A percentile compares a stretch with the other conserved stretches of the same genome.
These are phyloP conservation scores for Trileptium ribeirensis DNA, from an alignment of 2,888 invertebrate species.

Conservation along the genomic window DNA sequence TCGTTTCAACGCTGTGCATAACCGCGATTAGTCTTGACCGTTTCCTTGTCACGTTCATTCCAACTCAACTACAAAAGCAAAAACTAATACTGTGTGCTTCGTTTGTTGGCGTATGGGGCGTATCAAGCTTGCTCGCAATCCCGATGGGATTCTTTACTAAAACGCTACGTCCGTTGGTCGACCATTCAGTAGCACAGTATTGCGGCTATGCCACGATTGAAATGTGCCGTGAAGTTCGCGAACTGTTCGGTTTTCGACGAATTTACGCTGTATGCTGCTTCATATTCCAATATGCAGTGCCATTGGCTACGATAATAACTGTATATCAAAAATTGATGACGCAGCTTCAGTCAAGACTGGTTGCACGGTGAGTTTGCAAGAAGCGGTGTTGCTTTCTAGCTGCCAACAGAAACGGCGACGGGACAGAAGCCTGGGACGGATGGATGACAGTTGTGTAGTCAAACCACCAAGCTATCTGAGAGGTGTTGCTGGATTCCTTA, in stretches of 20 bases:
- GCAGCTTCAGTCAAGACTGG: too few relatives aligned
- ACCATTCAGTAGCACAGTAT: not conserved
- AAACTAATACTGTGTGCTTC: slow-evolving; percentile 51
- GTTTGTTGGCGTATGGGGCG: slow-evolving; percentile 55
- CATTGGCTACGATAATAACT: slow-evolving; percentile 14
- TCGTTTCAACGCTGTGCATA: slow-evolving; percentile 85
- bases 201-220: not conserved
- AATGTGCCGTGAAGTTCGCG: not conserved
- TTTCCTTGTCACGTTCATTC: slow-evolving; percentile 49
- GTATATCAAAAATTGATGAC: too few relatives aligned
- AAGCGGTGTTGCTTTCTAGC: too few relatives aligned
- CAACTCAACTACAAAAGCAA: slow-evolving; percentile 52
- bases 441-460: too few relatives aligned
- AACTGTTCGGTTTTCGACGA: not conserved
- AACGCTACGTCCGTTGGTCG: slow-evolving; percentile 31
- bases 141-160: slow-evolving; percentile 36
- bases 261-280: not conserved
- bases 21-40: slow-evolving; percentile 66
- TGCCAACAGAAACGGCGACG: too few relatives aligned
- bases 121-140: slow-evolving; percentile 54
- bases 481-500: too few relatives aligned
- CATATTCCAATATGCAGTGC: slow-evolving; percentile 16
- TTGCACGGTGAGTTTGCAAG: too few relatives aligned
- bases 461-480: too few relatives aligned
- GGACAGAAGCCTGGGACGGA: too few relatives aligned